phyloP scores from a whole-genome alignment of 2,888 invertebrate genomes.

The Tetanocera ferruginea region DNA sequence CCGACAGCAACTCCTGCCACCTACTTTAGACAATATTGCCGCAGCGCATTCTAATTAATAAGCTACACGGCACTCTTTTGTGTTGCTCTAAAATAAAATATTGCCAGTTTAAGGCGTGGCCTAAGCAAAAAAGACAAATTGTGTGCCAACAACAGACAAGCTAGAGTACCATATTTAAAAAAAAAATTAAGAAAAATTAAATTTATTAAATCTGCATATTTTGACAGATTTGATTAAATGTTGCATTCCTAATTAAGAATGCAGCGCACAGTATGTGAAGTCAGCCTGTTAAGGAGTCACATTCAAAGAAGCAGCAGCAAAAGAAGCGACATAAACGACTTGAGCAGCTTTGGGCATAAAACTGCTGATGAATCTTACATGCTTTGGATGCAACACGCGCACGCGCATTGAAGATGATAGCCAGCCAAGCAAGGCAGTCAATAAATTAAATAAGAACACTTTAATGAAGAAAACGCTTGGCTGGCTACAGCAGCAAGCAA shows the following conservation, averaged over 20 bases:
- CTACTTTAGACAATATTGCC: neutral
- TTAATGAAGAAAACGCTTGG: neutral
- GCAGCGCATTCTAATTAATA: constrained; percentile 40
- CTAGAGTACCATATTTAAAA: neutral
- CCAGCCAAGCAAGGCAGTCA: no score
- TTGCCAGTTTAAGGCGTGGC: constrained; percentile 28
- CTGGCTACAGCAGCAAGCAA: neutral
- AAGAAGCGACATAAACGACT: constrained; percentile 1
- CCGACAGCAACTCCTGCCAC: neutral
- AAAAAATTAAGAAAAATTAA: neutral
- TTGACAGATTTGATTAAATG: constrained; percentile 27
- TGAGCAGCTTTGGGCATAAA: neutral
- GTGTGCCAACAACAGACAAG: constrained; percentile 16
- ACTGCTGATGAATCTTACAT: constrained; percentile 9
- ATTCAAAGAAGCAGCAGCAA: neutral
- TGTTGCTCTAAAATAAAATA: constrained; percentile 47
- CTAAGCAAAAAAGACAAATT: constrained; percentile 26
- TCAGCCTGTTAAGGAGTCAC: constrained; percentile 17
- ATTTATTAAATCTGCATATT: neutral
- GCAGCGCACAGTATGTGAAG: neutral
- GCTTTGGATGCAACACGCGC: constrained; percentile 23
- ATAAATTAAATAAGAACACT: neutral
- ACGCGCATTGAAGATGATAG: neutral
- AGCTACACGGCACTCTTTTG: constrained; percentile 38
- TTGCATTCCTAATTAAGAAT: constrained; percentile 28